A percentile compares a stretch with the other conserved stretches of the same genome.
These are phyloP conservation scores for Drosophila multiciliata DNA, from an alignment of 2,888 invertebrate genomes.

Conservation along the genomic window DNA sequence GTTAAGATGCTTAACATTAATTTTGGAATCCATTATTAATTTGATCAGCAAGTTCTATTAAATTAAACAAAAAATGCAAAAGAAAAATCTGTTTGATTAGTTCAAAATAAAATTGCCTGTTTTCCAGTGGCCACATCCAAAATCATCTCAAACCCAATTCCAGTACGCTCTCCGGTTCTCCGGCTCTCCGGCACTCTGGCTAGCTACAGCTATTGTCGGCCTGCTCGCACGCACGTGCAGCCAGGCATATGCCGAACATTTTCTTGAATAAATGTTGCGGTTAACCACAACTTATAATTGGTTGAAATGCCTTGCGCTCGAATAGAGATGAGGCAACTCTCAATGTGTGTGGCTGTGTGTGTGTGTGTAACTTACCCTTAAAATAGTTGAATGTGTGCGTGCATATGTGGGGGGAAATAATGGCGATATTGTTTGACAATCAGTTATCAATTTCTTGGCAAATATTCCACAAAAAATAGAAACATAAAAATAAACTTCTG, in stretches of 20 bases:
- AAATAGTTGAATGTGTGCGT: constrained; percentile 14
- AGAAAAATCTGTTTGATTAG: neutral
- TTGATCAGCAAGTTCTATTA: neutral
- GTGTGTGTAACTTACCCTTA: constrained; percentile 53
- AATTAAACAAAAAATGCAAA: neutral
- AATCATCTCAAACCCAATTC: constrained; percentile 8
- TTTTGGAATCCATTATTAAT: neutral
- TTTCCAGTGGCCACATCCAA: constrained; percentile 7
- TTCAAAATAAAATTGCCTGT: constrained; percentile 1
- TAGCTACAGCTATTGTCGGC: constrained; percentile 32
- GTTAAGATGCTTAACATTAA: constrained; percentile 10
- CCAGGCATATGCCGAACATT: constrained; percentile 71
- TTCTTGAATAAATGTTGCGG: constrained; percentile 85
- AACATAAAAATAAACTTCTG: neutral
- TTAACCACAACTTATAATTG: constrained; percentile 85
- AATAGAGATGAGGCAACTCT: constrained; percentile 40
- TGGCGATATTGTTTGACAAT: constrained; percentile 26
- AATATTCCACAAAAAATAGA: constrained; percentile 6
- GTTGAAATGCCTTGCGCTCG: constrained; percentile 81
- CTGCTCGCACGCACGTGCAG: constrained; percentile 52
- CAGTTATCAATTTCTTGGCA: constrained; percentile 5
- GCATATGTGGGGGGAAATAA: constrained; percentile 22
- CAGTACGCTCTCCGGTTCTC: constrained; percentile 13
- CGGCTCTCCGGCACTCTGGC: constrained; percentile 10
- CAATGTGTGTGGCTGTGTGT: constrained; percentile 15